Evolutionary conservation across 2,888 invertebrate species (phyloP).

Genomic region (Cosmopolites sordidus): DNA sequence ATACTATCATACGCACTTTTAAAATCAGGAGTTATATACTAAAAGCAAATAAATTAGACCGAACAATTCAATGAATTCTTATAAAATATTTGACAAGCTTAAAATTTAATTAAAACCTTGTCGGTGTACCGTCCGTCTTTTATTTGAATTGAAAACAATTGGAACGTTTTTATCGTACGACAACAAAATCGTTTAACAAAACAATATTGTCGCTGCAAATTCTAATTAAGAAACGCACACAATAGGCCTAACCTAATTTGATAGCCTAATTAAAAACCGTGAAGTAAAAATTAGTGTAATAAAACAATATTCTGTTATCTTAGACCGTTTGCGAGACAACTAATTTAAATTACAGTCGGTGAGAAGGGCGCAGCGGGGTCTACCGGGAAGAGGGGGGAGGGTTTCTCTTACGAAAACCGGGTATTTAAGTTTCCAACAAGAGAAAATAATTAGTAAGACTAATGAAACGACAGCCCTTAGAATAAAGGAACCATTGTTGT

Average conservation of each 20-base stretch:
- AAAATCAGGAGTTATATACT: too few species aligned
- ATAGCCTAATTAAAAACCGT: neutral
- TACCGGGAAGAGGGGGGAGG: neutral
- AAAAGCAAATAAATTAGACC: too few species aligned
- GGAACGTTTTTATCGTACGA: too few species aligned
- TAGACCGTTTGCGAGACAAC: neutral
- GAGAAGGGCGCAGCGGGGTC: neutral
- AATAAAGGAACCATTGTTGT: constrained; percentile 13
- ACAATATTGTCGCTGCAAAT: neutral
- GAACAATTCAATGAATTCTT: too few species aligned
- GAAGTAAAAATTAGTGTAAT: neutral
- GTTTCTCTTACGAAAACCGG: constrained; percentile 5
- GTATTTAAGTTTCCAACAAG: constrained; percentile 18
- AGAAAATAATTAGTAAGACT: constrained; percentile 24
- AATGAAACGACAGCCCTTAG: constrained; percentile 18
- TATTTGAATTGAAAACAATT: too few species aligned
- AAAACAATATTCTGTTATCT: constrained; percentile 2
- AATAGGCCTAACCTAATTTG: neutral
- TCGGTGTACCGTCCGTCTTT: too few species aligned
- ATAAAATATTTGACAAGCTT: too few species aligned
- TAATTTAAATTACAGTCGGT: constrained; percentile 10
- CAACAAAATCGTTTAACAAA: too few species aligned
- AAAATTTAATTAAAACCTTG: too few species aligned
- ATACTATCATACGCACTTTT: too few species aligned
- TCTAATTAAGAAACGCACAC: neutral